Percentiles rank a stretch among this genome's conserved stretches.
phyloP scores from a whole-genome alignment of 1,140 invertebrate genomes.

The Drosophila fuyamai region DNA sequence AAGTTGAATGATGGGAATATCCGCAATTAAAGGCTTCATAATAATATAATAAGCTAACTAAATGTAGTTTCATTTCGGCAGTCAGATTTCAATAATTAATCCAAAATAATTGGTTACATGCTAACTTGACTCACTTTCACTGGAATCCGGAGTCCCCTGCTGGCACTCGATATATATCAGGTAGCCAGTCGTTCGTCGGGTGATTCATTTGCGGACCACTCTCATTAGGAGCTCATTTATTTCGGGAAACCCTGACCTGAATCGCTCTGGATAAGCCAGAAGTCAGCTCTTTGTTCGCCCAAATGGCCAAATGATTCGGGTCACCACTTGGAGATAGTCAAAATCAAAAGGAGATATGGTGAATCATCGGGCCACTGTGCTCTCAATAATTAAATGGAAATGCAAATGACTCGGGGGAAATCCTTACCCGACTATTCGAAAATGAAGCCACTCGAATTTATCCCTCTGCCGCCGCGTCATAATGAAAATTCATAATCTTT shows the following conservation, averaged over 20 bases:
- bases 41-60: too few species aligned
- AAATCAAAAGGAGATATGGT: conserved; percentile 3
- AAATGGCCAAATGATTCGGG: conserved; percentile 2
- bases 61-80: neutral
- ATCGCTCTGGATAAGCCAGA: conserved; percentile 33
- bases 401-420: conserved; percentile 2
- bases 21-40: too few species aligned
- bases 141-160: neutral
- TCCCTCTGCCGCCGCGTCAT: conserved; percentile 41
- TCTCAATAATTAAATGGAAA: conserved; percentile 41
- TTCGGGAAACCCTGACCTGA: conserved; percentile 32
- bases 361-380: conserved; percentile 4
- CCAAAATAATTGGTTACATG: neutral
- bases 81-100: neutral
- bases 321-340: neutral
- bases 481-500: conserved; percentile 78
- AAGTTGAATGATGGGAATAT: too few species aligned
- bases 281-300: conserved; percentile 6
- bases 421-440: conserved; percentile 14
- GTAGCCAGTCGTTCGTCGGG: neutral
- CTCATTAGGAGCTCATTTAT: conserved; percentile 39
- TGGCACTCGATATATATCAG: neutral
- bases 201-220: conserved; percentile 20
- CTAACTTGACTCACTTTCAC: conserved; percentile 12
- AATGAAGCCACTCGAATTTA: conserved; percentile 38